Evolutionary conservation across 2,888 invertebrate genomes (phyloP).

Genomic region (Oligia latruncula): DNA sequence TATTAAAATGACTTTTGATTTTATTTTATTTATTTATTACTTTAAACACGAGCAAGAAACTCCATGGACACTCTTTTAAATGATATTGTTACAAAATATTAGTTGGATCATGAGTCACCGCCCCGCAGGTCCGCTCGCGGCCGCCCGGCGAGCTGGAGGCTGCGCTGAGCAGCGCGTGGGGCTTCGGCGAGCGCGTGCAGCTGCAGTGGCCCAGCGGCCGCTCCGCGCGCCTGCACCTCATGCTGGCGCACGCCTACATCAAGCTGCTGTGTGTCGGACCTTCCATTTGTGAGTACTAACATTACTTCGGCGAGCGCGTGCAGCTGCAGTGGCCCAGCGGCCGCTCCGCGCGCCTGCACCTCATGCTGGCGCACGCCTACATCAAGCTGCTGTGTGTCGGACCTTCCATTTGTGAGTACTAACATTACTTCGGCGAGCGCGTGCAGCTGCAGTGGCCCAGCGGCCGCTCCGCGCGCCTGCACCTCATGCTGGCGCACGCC

Average conservation of each 20-base stretch:
- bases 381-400: constrained; percentile 85
- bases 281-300: constrained; percentile 75
- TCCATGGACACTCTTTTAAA: neutral
- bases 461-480: too few relatives aligned
- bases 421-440: too few relatives aligned
- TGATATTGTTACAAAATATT: neutral
- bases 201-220: constrained; percentile 94
- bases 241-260: constrained; percentile 90
- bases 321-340: constrained; percentile 94
- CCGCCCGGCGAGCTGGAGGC: constrained; percentile 84
- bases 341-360: constrained; percentile 93
- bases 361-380: constrained; percentile 91
- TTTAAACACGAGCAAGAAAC: too few relatives aligned
- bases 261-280: constrained; percentile 86
- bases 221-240: constrained; percentile 93
- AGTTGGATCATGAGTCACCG: accelerated
- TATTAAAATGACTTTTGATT: neutral
- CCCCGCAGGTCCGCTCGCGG: constrained; percentile 69
- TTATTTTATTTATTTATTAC: too few relatives aligned
- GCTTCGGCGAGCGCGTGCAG: constrained; percentile 92
- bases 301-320: constrained; percentile 92
- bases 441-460: too few relatives aligned
- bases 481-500: constrained; percentile 75
- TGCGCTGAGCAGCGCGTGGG: constrained; percentile 28
- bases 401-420: constrained; percentile 80